Conservation (phyloP, 53 echinoderm and acorn worm genomes). For the Mesocentrotus franciscanus region DNA sequence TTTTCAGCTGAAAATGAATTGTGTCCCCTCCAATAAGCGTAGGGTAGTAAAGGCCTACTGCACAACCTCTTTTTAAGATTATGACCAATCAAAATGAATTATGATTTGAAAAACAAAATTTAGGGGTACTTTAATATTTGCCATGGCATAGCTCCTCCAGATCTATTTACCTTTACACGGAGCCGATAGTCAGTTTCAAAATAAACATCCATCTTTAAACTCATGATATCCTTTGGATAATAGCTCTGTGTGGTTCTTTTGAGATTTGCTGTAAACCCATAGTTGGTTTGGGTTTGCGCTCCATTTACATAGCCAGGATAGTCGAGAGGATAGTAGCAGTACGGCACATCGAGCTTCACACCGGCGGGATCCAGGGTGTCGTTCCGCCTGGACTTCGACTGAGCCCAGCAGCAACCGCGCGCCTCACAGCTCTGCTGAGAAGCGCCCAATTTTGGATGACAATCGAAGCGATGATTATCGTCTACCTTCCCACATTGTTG, state of each 20-base stretch:
- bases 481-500: conserved; percentile 43
- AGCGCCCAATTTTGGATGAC: conserved; percentile 74
- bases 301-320: conserved; percentile 81
- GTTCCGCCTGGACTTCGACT: conserved; percentile 4
- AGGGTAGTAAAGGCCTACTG: too few relatives aligned
- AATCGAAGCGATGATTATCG: conserved; percentile 76
- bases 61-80: too few relatives aligned
- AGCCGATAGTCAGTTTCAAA: conserved; percentile 82
- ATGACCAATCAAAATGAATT: too few relatives aligned
- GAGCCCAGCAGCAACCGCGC: conserved; percentile 88
- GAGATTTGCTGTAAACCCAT: conserved; percentile 82
- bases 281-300: conserved; percentile 69
- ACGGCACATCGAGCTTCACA: conserved; percentile 70
- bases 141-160: too few relatives aligned
- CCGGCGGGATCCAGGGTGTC: not conserved
- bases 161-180: conserved; percentile 71
- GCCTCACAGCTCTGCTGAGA: conserved; percentile 72
- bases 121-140: too few relatives aligned
- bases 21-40: too few relatives aligned
- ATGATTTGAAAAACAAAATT: too few relatives aligned
- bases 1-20: too few relatives aligned
- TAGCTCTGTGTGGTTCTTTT: conserved; percentile 77
- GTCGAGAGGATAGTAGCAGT: conserved; percentile 89
- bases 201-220: conserved; percentile 85
- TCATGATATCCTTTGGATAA: conserved; percentile 83